Base-by-base conservation (phyloP, 2,888 invertebrate species). In the Rhimphoctona megacephalus region DNA sequence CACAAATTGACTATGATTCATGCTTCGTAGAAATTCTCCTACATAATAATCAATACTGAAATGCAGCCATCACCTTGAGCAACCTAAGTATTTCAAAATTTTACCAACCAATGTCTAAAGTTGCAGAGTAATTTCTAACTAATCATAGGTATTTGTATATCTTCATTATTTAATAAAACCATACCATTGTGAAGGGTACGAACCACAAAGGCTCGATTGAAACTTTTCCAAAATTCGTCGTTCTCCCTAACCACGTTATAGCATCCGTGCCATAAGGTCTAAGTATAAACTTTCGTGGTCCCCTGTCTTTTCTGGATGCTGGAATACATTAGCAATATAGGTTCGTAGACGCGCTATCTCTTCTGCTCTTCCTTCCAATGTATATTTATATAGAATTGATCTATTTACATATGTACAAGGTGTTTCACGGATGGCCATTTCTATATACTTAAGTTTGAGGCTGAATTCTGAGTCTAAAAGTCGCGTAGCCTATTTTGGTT, bases 161-260 rank as follows among this genome's bases (percentile, higher is more conserved):
- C 61, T 61, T 30, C 30, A 61, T 61, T 30, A 61, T 30, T 61
- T 30, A 30, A 61, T 61, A 22, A 61, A 61, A 61, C 17, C 61
- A 17, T 61, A 61, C 0, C 61, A 17, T 61, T 61, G 57, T 57
- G 25, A 5, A 25, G 57, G 57, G 25, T 57, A 61, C 7, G 25
- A 61, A 61, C 61, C 61, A 30, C 61, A 61, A 61, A 61, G 61
- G 61, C 61, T 30, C 1, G 17, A 30, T 17, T 61, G 30, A 25
- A 61, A 61, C 61, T 61, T 61, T 30, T 17, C 61, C 30, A 33
- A 73, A 54, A 81, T 74, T 57, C 69, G n/a, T 49, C 22, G 67
- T 67, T 9, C 49, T 52, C 36, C 73, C 33, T 64, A 19, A 66
- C 61, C 61, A 7, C 30, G 30, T 30, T 61, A 61, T 17, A 61